Conservation (phyloP, 2,888 invertebrate species). For the Campoplex nolae region DNA sequence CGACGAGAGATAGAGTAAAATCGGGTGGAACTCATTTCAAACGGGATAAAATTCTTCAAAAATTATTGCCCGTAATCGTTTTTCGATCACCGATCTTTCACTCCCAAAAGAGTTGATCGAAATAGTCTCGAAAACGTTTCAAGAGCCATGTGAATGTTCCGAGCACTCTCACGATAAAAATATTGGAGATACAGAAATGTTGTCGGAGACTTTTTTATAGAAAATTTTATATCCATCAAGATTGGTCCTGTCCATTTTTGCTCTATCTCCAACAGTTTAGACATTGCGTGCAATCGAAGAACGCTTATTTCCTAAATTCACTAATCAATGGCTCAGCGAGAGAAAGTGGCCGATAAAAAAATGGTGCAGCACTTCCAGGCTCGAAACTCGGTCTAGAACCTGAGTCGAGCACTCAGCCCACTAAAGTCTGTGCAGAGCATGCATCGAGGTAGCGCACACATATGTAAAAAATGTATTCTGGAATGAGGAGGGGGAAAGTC, state of each 20-base stretch:
- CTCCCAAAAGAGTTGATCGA: neutral
- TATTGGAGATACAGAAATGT: neutral
- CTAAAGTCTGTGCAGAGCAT: neutral
- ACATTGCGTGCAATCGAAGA: neutral
- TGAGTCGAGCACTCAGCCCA: neutral
- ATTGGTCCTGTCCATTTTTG: neutral
- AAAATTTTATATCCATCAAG: neutral
- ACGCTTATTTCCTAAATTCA: neutral
- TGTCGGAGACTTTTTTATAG: neutral
- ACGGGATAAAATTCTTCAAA: too few relatives aligned
- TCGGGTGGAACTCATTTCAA: too few relatives aligned
- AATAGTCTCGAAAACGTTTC: neutral
- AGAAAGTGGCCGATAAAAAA: neutral
- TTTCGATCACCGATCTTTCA: too few relatives aligned
- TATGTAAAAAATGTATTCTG: neutral
- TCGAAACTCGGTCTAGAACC: neutral
- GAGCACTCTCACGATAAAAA: neutral
- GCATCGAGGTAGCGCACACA: neutral
- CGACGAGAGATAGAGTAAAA: too few relatives aligned
- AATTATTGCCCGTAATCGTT: too few relatives aligned
- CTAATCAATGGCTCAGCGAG: neutral
- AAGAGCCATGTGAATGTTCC: neutral
- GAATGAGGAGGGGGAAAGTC: conserved; percentile 8
- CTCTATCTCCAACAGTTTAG: neutral
- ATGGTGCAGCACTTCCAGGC: neutral